Conservation (phyloP, 2,888 invertebrate species). For the Macropis europaea region DNA sequence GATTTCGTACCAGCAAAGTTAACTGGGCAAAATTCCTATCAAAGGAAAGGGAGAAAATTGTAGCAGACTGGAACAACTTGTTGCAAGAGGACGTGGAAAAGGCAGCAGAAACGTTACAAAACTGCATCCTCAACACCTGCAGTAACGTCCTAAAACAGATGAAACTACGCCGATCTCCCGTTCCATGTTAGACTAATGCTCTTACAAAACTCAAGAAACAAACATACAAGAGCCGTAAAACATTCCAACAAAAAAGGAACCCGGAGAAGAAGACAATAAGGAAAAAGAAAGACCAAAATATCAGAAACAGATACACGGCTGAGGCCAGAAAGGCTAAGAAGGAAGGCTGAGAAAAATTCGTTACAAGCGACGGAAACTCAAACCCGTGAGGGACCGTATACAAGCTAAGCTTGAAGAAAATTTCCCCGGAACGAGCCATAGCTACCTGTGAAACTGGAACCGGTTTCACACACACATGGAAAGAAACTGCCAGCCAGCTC, state of each 20-base stretch:
- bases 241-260: not conserved
- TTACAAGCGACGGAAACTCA: not conserved
- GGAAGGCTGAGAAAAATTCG: not conserved
- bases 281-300: not conserved
- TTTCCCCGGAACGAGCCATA: not conserved
- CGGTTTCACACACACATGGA: not conserved
- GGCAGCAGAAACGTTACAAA: not conserved
- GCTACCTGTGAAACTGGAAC: not conserved
- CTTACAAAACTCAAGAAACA: not conserved
- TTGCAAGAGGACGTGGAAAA: not conserved
- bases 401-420: not conserved
- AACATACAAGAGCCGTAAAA: not conserved
- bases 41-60: not conserved
- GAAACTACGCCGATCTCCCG: not conserved
- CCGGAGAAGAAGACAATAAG: not conserved
- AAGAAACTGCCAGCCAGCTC: not conserved
- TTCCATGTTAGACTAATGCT: constrained; percentile 28
- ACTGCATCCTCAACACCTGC: not conserved
- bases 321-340: not conserved
- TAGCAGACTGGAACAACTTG: too few species aligned
- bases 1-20: not conserved
- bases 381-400: not conserved
- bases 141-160: not conserved
- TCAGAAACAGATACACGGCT: not conserved
- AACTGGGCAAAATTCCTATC: not conserved